Evolutionary conservation across 2,888 invertebrate species (phyloP).

Genomic region (Linyphia triangularis): DNA sequence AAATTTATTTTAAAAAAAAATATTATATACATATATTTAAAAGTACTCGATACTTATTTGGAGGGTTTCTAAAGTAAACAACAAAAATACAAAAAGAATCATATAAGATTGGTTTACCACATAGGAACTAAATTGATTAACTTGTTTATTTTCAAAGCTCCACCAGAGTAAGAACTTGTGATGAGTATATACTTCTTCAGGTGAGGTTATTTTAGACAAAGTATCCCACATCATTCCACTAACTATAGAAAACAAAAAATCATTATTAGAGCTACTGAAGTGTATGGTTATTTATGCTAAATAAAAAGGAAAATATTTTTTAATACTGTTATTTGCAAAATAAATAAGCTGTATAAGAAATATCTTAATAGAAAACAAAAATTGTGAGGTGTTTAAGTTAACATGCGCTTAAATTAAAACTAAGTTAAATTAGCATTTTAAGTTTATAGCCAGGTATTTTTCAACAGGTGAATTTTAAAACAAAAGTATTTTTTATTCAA

Average conservation of each 20-base stretch:
- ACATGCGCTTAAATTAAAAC: neutral
- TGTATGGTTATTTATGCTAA: neutral
- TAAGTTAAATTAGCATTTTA: too few relatives aligned
- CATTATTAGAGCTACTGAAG: neutral
- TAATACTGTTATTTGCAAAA: neutral
- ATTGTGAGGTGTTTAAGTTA: neutral
- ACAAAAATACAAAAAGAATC: too few relatives aligned
- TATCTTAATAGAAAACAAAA: neutral
- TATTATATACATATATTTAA: neutral
- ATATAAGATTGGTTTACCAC: conserved; percentile 48
- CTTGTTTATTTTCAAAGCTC: conserved; percentile 48
- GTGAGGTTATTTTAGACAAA: conserved; percentile 34
- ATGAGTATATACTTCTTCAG: conserved; percentile 62
- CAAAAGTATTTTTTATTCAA: too few relatives aligned
- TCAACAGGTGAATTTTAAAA: too few relatives aligned
- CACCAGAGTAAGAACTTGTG: conserved; percentile 64
- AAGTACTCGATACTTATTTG: neutral
- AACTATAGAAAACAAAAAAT: conserved; percentile 22
- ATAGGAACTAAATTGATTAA: conserved; percentile 41
- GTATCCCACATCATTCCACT: conserved; percentile 44
- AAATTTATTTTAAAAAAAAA: neutral
- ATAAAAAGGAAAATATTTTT: neutral
- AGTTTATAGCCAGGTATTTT: too few relatives aligned
- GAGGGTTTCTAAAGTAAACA: neutral
- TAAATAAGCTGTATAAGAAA: neutral